A percentile compares a stretch with the other conserved stretches of the same genome.
phyloP scores from a whole-genome alignment of 2,797 vertebrate genomes.

The Poecile montanus region DNA sequence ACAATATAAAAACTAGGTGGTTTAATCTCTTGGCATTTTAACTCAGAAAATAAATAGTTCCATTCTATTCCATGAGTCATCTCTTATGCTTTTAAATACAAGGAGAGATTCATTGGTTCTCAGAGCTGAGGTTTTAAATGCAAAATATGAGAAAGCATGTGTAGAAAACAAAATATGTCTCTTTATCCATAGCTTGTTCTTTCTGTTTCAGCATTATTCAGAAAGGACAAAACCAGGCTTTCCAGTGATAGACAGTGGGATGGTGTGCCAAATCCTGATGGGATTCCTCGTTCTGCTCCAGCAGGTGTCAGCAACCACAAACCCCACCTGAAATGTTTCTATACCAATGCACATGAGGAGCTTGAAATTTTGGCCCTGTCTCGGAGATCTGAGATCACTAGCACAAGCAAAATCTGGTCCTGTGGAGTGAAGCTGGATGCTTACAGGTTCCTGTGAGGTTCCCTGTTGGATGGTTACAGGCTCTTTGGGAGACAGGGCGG shows the following conservation, averaged over 20 bases:
- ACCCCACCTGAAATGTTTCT: neutral
- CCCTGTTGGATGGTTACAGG: neutral
- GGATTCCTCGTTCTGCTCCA: neutral
- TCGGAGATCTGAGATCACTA: neutral
- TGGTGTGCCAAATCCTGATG: neutral
- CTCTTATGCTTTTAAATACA: neutral
- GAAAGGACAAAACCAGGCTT: neutral
- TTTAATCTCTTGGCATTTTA: neutral
- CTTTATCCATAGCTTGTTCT: neutral
- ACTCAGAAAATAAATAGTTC: neutral
- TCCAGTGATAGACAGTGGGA: neutral
- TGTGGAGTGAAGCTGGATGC: no score
- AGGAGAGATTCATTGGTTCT: neutral
- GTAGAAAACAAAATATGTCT: neutral
- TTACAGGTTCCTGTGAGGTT: neutral
- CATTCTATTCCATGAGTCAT: neutral
- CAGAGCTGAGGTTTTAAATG: neutral
- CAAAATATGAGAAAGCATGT: neutral
- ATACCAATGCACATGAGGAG: fast-evolving
- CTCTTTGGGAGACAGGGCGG: neutral
- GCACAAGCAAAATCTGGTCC: neutral
- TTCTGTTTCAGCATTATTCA: neutral
- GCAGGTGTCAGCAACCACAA: neutral
- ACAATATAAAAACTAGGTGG: neutral
- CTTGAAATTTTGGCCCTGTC: neutral